These are phyloP conservation scores for Neoitamus cyanurus DNA, from an alignment of 2,888 invertebrate species.

Conservation along the genomic window DNA sequence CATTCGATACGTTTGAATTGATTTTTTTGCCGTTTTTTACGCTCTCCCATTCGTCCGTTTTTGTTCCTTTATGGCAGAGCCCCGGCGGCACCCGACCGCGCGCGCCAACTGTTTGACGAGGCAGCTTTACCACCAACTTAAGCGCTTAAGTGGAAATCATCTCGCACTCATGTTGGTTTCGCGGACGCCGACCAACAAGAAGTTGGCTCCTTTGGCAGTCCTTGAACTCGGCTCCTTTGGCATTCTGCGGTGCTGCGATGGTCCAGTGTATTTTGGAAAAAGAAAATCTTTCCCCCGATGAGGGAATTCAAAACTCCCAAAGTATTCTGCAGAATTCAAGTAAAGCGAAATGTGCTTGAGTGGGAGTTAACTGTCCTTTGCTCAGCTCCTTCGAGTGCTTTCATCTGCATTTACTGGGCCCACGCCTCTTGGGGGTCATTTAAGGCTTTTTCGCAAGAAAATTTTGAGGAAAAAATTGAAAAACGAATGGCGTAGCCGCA, in stretches of 20 bases:
- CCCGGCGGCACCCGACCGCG: background rate
- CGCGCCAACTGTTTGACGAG: background rate
- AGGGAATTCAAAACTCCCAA: background rate
- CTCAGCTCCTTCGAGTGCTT: background rate
- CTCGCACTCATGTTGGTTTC: background rate
- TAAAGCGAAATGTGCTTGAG: background rate
- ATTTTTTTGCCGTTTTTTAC: background rate
- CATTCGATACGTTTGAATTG: conserved; percentile 20
- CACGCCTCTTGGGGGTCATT: background rate
- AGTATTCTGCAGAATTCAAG: background rate
- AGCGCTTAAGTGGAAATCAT: conserved; percentile 23
- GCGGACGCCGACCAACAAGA: background rate
- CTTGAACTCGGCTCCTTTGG: background rate
- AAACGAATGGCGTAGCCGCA: background rate
- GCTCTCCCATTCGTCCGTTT: background rate
- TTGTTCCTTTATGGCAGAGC: background rate
- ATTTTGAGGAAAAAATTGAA: background rate
- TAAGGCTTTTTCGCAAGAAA: background rate
- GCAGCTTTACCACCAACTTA: background rate
- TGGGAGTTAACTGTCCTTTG: background rate
- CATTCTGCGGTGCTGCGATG: background rate
- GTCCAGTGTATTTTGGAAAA: background rate
- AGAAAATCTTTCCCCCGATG: background rate
- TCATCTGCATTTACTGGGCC: background rate
- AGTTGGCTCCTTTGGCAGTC: background rate